Conservation (phyloP, 2,797 vertebrate genomes). For the Gallinago nigripennis region DNA sequence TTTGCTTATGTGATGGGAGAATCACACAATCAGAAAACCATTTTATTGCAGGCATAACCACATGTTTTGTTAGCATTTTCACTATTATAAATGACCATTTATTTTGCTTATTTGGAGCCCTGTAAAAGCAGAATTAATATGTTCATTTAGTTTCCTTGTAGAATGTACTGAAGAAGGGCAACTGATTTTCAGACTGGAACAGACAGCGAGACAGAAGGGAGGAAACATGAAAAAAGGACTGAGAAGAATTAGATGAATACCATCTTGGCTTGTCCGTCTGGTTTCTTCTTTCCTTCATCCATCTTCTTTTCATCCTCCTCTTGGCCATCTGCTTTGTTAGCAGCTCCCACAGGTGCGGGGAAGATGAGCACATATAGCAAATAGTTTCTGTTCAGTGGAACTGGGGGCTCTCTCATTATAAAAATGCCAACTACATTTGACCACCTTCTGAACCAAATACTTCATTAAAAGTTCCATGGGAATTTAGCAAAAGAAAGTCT, state of each 20-base stretch:
- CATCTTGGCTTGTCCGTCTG: neutral
- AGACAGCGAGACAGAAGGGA: constrained; percentile 16
- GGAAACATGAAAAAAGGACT: neutral
- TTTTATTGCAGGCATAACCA: neutral
- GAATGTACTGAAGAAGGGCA: neutral
- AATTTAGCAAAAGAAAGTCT: neutral
- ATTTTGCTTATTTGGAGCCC: neutral
- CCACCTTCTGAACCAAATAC: neutral
- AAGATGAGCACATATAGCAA: neutral
- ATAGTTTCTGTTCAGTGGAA: neutral
- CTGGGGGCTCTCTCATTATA: neutral
- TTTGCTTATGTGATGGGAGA: neutral
- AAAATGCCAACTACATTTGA: neutral
- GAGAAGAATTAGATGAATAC: neutral
- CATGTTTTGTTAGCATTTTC: neutral
- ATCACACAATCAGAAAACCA: neutral
- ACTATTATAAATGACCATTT: neutral
- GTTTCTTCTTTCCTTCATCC: constrained; percentile 16
- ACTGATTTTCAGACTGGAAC: neutral
- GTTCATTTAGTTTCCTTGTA: neutral
- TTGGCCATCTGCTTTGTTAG: constrained; percentile 31
- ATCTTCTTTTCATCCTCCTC: neutral
- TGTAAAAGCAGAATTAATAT: neutral
- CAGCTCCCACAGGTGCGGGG: neutral
- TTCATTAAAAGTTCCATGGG: neutral